Evolutionary conservation across 2,888 invertebrate genomes (phyloP), one percentile per base, ranked within the genome.

Genomic region (Steromphala cineraria): DNA sequence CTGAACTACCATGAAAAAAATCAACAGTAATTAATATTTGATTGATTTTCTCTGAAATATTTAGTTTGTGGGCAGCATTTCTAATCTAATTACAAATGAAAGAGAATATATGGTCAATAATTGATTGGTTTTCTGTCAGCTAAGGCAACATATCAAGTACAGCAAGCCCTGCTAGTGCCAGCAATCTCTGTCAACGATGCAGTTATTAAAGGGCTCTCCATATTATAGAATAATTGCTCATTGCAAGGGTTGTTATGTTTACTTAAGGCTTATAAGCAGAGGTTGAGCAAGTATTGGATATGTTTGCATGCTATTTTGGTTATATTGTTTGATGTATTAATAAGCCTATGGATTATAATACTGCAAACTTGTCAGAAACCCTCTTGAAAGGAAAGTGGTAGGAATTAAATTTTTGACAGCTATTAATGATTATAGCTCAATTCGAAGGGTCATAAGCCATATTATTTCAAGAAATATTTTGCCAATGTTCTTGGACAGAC

Each of bases 41-140:
- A 62, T 62, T 62, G 62, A 62, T 62, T 62, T 62, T 62, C 62
- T 28, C 62, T 62, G 62, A 62, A 62, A 62, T 62, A 62, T 62
- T 62, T 62, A 62, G 62, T 62, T 62, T 62, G 62, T 62, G 62
- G 62, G 62, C 62, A 62, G 28, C 15, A 28, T 62, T 62, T 28
- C 28, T 62, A 62, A 28, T 62, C 62, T 28, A 62, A 62, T 62
- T 62, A 62, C 62, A 62, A 62, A 62, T 62, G 24, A 62, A 62
- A 21, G 62, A 62, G 62, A 62, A 24, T 28, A 28, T 62, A 17
- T 24, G 28, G 62, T 62, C 62, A 62, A 62, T 62, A 62, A 28
- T 62, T 62, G 28, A 24, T 62, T 24, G 62, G 46, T 46, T 46
- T 46, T 8, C 46, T 46, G 46, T 46, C 46, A 46, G 46, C 46